Evolutionary conservation across 2,888 invertebrate species (phyloP).

Genomic region (Euzetes globulus): DNA sequence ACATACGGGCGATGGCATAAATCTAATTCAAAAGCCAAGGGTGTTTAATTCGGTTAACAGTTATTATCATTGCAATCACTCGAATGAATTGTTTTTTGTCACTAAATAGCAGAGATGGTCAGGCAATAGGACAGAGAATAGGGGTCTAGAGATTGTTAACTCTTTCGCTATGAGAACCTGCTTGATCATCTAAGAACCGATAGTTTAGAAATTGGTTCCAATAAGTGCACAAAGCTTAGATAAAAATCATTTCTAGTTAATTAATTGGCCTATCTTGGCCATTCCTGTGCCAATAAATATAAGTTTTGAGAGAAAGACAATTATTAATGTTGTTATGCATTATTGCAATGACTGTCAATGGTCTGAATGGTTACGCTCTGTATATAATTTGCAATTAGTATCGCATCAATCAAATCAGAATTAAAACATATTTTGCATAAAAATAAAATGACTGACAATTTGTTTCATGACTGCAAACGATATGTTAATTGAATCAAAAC

Average conservation of each 20-base stretch:
- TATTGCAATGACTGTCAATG: not conserved
- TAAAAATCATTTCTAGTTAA: too few species aligned
- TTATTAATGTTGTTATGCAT: not conserved
- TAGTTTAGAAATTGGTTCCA: too few species aligned
- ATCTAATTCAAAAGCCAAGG: not conserved
- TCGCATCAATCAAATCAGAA: constrained; percentile 4
- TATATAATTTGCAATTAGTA: constrained; percentile 11
- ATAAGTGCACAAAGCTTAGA: too few species aligned
- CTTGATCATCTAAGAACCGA: too few species aligned
- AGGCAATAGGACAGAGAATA: too few species aligned
- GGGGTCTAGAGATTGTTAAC: too few species aligned
- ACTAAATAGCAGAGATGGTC: not conserved
- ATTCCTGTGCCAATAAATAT: too few species aligned
- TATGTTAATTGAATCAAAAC: not conserved
- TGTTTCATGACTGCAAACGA: not conserved
- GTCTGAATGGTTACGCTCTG: constrained; percentile 13
- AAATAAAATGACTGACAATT: not conserved
- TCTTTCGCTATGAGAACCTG: too few species aligned
- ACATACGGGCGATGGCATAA: too few species aligned
- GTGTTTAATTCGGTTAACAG: not conserved
- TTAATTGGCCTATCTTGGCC: too few species aligned
- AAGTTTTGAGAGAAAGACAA: not conserved
- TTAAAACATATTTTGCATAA: not conserved
- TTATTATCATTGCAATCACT: not conserved
- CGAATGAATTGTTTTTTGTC: not conserved